Evolutionary conservation across 2,888 invertebrate species (phyloP), one percentile per base, ranked within the genome.

Genomic region (Lypha dubia): DNA sequence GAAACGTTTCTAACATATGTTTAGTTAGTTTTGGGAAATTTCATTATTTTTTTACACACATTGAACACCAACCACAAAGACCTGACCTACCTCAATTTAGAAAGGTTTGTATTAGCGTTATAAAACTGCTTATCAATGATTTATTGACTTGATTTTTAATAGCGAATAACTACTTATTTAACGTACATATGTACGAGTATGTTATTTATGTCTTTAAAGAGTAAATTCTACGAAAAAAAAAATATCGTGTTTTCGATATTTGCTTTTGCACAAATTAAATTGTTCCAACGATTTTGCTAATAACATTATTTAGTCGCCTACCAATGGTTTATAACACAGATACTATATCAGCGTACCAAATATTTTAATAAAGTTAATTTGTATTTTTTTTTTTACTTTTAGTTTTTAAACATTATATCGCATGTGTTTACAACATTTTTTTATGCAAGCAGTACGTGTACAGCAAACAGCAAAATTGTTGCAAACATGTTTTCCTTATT

Each of bases 391-490:
- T n/a, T n/a, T n/a, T n/a, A n/a, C n/a, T n/a, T n/a, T n/a, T n/a
- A n/a, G n/a, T n/a, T n/a, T n/a, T n/a, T n/a, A n/a, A n/a, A n/a
- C n/a, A 35, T 51, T 74, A 9, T 70, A 49, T 11, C 8, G 41
- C 11, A 63, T 79, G 13, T 44, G 15, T 44, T 35, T 35, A 38
- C 70, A 53, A 63, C 32, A 35, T 46, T 63, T 76, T 76, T 28
- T 17, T 2, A 32, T 65, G 38, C 71, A 46, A 71, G 24, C 62
- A 58, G 24, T 70, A 58, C 35, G 46, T 24, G 24, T 67, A 5
- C 11, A 17, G n/a, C n/a, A n/a, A n/a, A 65, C 79, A n/a, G 73
- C 84, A 80, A 84, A 76, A 80, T 73, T 84, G 80, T 80, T 76
- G 80, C 80, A 28, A 84, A 76, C 84, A 68, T 51, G 76, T 80